Evolutionary conservation across 2,888 invertebrate species (phyloP).

Genomic region (Ochlodes sylvanus): DNA sequence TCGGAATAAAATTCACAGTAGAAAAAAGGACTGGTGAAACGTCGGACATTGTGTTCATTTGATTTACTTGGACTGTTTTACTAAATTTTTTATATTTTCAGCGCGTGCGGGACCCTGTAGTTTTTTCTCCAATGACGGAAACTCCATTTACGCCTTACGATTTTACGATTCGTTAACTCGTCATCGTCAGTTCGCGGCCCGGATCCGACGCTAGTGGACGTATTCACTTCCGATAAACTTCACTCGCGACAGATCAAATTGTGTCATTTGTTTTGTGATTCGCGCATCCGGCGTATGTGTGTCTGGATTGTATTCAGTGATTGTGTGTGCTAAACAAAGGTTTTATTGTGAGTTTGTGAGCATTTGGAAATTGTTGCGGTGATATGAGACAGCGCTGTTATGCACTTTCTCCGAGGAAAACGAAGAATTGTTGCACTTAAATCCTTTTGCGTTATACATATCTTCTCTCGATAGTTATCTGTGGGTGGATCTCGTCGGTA

Average conservation of each 20-base stretch:
- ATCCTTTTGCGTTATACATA: conserved; percentile 1
- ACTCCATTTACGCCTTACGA: conserved; percentile 12
- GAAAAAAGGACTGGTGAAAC: no score
- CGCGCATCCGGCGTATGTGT: background rate
- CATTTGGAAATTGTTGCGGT: conserved; percentile 3
- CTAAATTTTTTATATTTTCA: background rate
- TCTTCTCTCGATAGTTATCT: background rate
- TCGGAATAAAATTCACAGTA: no score
- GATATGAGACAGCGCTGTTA: conserved; percentile 6
- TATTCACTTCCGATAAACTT: conserved; percentile 6
- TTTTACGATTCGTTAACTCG: conserved; percentile 7
- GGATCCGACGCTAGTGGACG: conserved; percentile 1
- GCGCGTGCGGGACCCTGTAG: background rate
- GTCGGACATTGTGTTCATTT: no score
- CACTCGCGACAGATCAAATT: conserved; percentile 2
- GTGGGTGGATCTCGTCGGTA: background rate
- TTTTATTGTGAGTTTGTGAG: conserved; percentile 4
- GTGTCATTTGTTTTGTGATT: conserved; percentile 2
- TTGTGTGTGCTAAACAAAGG: background rate
- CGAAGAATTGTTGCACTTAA: conserved; percentile 3
- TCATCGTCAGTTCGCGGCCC: conserved; percentile 4
- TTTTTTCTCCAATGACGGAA: conserved; percentile 20
- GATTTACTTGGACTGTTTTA: no score
- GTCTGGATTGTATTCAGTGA: background rate
- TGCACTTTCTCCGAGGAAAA: conserved; percentile 18